Base-by-base conservation (phyloP, 2,113 vertebrate species). In the Chaetodon trifascialis region DNA sequence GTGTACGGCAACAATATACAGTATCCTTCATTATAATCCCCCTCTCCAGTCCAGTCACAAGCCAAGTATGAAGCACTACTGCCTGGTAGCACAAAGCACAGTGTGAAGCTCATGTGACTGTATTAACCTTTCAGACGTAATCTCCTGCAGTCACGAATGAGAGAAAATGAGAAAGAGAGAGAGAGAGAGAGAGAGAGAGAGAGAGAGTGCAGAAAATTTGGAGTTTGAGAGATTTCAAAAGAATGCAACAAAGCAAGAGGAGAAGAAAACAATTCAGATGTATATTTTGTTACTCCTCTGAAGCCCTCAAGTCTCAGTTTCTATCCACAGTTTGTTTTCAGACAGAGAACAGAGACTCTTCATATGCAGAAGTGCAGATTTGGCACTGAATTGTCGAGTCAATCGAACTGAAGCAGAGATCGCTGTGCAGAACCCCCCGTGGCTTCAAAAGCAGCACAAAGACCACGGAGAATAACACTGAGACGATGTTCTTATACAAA, bases 41-140 rank as follows among this genome's bases (percentile, higher is more conserved):
- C 40, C 71, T 90, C 65, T 85, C 68, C 47, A 86, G 71, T 46
- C 54, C 23, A 86, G 92, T 94, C 93, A 94, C 92, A 93, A 90
- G 93, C 82, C 66, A 54, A 85, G 81, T 75, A 75, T 80, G 79
- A 81, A 82, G 72, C 73, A 78, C 89, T 83, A 67, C 86, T 91
- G 88, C 90, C 85, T 90, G 83, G 91, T 85, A 85, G 91, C 85
- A 91, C 88, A 83, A 86, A 90, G 85, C 91, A 88, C 90, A 93
- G 85, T 72, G 89, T 93, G 93, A 87, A 89, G 77, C 86, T 87
- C 95, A 95, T 95, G 95, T 95, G 93, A 95, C 88, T 87, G 87
- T 84, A 91, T 91, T 93, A 94, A 93, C 91, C 91, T 91, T 89
- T 86, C 80, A 84, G 73, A 83, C 79, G 69, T 91, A 94, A 93